Conservation (phyloP, 2,113 vertebrate species). For the Marmota monax region DNA sequence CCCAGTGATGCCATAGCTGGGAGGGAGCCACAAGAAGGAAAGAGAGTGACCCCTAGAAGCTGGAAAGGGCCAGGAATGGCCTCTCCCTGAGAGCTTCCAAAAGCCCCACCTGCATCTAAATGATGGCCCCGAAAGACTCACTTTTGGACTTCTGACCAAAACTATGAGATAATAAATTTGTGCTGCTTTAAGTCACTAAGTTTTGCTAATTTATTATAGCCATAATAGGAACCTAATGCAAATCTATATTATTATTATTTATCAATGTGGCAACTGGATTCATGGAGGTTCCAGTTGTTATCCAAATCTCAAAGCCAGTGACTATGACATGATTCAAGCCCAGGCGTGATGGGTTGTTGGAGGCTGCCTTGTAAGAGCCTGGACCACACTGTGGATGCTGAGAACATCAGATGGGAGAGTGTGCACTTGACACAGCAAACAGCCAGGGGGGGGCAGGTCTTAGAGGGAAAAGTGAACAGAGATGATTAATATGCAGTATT, state of each 20-base stretch:
- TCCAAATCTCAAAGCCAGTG: constrained; percentile 11
- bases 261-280: neutral
- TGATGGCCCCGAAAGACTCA: neutral
- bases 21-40: neutral
- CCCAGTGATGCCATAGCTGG: neutral
- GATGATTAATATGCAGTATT: neutral
- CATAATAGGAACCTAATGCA: neutral
- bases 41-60: neutral
- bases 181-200: neutral
- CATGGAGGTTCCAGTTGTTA: neutral
- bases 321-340: neutral
- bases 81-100: neutral
- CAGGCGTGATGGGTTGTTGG: neutral
- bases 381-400: accelerated
- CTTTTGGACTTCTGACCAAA: neutral
- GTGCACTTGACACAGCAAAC: neutral
- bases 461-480: neutral
- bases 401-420: neutral
- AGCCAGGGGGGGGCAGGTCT: neutral
- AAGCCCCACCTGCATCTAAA: neutral
- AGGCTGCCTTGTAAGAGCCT: too few relatives aligned
- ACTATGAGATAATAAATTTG: neutral
- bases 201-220: neutral
- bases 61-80: neutral
- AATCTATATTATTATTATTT: neutral